Base-by-base conservation (phyloP, 2,888 invertebrate species). In the Eristalis arbustorum region DNA sequence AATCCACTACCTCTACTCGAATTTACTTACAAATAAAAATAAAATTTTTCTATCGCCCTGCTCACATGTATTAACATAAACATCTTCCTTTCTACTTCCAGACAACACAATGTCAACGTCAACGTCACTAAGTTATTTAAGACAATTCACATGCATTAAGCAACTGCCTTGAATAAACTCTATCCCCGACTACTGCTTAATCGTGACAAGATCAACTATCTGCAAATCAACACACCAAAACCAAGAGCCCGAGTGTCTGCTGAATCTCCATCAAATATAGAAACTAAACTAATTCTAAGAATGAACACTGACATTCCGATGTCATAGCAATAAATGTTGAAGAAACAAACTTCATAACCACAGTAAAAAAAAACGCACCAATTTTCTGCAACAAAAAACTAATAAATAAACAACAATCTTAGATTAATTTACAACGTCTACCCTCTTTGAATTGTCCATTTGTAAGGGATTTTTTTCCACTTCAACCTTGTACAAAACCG, bases 301-400 rank as follows among this genome's bases (percentile, higher is more conserved):
- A 14, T 69, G 37, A 49, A 67, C 37, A 23, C 49, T 8, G 6
- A 6, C 18, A 18, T n/a, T 18, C 4, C 49, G n/a, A n/a, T 5
- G 18, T 18, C 14, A 23, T 59, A 59, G 25, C 59, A 13, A 25
- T 59, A 25, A 23, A 25, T 22, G 23, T 59, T 8, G 5, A 59
- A 59, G n/a, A 25, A 64, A 37, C 11, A 42, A n/a, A 42, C 14
- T 28, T 28, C 22, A 57, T 34, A 49, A 56, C 40, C 56, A 73
- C 31, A 75, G 79, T 34, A 42, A 68, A n/a, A n/a, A n/a, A n/a
- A n/a, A 75, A 72, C 61, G 84, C 84, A 84, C 84, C 84, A 84
- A 84, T 81, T 73, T 81, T 84, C 63, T 49, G 72, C 72, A 78
- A 76, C 42, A 67, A 63, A 14, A 63, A 62, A 62, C n/a, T n/a